A percentile compares a stretch with the other conserved stretches of the same genome.
These are phyloP conservation scores for Crypturellus undulatus DNA, from an alignment of 2,113 vertebrate species.

Conservation along the genomic window DNA sequence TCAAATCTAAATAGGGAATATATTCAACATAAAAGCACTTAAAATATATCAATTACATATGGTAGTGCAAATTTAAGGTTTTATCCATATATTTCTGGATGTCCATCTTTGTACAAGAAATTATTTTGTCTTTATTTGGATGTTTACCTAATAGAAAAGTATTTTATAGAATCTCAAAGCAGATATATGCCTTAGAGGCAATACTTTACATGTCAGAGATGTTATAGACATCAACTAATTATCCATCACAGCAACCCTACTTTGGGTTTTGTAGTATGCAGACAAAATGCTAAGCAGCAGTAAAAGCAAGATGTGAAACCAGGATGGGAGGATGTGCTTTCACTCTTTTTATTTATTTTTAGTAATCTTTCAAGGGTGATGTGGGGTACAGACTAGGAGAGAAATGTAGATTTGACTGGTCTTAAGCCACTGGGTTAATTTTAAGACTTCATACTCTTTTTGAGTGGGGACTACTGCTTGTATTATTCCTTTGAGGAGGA, in stretches of 20 bases:
- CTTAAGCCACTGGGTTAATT: neutral
- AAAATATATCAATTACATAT: neutral
- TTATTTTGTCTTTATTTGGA: neutral
- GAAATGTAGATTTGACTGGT: neutral
- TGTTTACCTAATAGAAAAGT: neutral
- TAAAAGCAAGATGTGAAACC: neutral
- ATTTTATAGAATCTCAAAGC: neutral
- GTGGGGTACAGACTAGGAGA: neutral
- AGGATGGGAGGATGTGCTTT: neutral
- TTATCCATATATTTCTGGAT: neutral
- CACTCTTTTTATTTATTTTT: neutral
- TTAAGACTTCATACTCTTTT: neutral
- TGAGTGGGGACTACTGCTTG: neutral
- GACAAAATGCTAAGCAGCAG: neutral
- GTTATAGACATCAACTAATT: neutral
- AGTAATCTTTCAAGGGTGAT: neutral
- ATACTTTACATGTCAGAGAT: neutral
- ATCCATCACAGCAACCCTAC: neutral
- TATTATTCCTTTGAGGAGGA: neutral
- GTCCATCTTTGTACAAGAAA: neutral
- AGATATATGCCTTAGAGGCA: neutral
- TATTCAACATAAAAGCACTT: neutral
- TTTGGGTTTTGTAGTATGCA: neutral
- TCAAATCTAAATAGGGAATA: neutral
- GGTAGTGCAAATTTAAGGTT: neutral